Percentiles rank a stretch among this genome's conserved stretches.
phyloP scores from a whole-genome alignment of 1,140 invertebrate genomes.

The Macrosteles quadrilineatus region DNA sequence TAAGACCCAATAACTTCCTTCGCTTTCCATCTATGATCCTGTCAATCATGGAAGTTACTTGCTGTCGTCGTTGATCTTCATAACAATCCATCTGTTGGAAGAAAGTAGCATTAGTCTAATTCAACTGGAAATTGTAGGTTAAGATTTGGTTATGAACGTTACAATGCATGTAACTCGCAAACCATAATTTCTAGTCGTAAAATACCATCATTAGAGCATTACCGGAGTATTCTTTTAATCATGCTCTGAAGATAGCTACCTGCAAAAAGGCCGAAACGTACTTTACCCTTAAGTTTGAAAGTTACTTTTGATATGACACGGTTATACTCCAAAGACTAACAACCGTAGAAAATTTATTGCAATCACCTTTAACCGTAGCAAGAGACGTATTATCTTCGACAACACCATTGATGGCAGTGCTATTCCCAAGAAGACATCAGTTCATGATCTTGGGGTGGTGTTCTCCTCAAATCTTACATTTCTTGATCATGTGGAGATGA shows the following conservation, averaged over 20 bases:
- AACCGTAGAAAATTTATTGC: neutral
- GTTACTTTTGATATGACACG: neutral
- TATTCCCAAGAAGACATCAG: neutral
- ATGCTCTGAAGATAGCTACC: too few species aligned
- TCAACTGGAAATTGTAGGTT: too few species aligned
- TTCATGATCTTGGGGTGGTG: too few species aligned
- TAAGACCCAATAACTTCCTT: slow-evolving; percentile 56
- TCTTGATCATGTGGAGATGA: too few species aligned
- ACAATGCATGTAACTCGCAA: too few species aligned
- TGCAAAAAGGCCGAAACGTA: neutral
- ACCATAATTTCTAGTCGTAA: too few species aligned
- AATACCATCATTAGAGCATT: too few species aligned
- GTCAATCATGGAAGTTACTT: slow-evolving; percentile 58
- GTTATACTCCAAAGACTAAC: neutral
- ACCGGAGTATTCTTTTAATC: too few species aligned
- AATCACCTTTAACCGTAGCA: too few species aligned
- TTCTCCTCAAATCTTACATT: too few species aligned
- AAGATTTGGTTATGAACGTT: too few species aligned
- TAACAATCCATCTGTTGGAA: slow-evolving; percentile 53
- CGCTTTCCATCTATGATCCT: slow-evolving; percentile 66
- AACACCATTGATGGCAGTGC: neutral
- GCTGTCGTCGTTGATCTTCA: slow-evolving; percentile 59
- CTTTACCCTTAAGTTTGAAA: neutral
- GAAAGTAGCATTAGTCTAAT: too few species aligned
- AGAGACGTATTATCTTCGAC: neutral